These are phyloP conservation scores for Anthrax anthrax DNA, from an alignment of 2,888 invertebrate genomes.

Conservation along the genomic window DNA sequence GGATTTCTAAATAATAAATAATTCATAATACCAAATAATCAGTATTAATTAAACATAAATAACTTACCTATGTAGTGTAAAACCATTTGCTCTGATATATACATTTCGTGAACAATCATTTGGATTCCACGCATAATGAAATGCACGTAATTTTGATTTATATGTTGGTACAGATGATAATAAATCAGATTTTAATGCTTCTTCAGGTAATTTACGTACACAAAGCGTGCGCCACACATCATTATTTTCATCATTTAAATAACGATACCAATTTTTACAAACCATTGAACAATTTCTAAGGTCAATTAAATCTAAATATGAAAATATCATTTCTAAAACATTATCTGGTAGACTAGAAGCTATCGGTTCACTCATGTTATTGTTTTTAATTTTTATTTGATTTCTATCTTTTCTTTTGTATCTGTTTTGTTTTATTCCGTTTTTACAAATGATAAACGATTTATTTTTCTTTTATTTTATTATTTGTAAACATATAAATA, in stretches of 20 bases:
- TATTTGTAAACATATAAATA: too few relatives aligned
- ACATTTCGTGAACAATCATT: constrained; percentile 95
- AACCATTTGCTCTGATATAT: constrained; percentile 91
- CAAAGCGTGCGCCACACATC: constrained; percentile 92
- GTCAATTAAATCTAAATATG: constrained; percentile 75
- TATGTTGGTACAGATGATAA: constrained; percentile 76
- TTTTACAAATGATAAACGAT: neutral
- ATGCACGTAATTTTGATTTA: constrained; percentile 87
- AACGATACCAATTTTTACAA: constrained; percentile 85
- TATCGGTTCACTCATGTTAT: constrained; percentile 47
- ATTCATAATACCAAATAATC: too few relatives aligned
- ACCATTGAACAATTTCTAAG: constrained; percentile 79
- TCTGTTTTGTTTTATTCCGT: neutral
- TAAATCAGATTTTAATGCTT: constrained; percentile 75
- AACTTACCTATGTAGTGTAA: constrained; percentile 73
- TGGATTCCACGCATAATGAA: constrained; percentile 93
- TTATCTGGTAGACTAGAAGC: constrained; percentile 57
- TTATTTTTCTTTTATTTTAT: neutral
- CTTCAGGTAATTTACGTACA: constrained; percentile 71
- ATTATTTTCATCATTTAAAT: constrained; percentile 83
- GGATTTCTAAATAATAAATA: constrained; percentile 57
- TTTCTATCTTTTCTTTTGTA: too few relatives aligned
- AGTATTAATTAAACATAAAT: neutral
- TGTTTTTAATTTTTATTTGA: too few relatives aligned
- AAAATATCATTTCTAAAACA: constrained; percentile 80